A percentile compares a stretch with the other conserved stretches of the same genome.
Evolutionary conservation across 2,888 invertebrate genomes (phyloP).

Genomic region (Euplexia lucipara): DNA sequence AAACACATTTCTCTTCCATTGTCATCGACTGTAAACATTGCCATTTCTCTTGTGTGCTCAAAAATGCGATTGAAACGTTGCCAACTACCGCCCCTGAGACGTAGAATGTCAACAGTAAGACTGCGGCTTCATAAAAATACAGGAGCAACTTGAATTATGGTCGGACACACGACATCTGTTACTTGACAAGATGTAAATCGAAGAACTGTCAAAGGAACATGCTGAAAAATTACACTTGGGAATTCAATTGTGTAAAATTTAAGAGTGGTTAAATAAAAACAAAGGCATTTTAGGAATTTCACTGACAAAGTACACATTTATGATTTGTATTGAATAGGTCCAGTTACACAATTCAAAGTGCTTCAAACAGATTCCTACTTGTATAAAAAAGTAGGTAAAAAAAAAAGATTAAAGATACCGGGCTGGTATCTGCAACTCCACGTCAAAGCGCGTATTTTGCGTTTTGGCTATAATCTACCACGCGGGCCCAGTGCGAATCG

Average conservation of each 20-base stretch:
- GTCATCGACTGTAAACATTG: conserved; percentile 59
- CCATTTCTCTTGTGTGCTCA: conserved; percentile 59
- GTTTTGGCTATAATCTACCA: no score
- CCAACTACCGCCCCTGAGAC: conserved; percentile 49
- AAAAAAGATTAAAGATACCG: no score
- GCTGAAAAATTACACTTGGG: conserved; percentile 14
- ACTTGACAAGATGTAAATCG: conserved; percentile 8
- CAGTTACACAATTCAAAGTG: not conserved
- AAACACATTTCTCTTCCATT: conserved; percentile 35
- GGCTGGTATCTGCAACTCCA: no score
- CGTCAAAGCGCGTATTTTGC: no score
- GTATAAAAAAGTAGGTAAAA: no score
- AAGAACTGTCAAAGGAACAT: conserved; percentile 22
- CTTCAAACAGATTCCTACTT: no score
- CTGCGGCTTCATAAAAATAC: conserved; percentile 41
- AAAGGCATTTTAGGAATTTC: not conserved
- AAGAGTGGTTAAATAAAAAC: not conserved
- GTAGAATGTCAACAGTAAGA: conserved; percentile 37
- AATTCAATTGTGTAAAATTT: not conserved
- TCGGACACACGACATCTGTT: conserved; percentile 10
- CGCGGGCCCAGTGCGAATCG: no score
- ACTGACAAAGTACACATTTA: not conserved
- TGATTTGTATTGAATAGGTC: no score
- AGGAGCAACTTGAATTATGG: conserved; percentile 36
- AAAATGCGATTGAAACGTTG: conserved; percentile 63